Percentiles rank a stretch among this genome's conserved stretches.
Conservation (phyloP, 2,797 vertebrate genomes). For the Setipinna tenuifilis region DNA sequence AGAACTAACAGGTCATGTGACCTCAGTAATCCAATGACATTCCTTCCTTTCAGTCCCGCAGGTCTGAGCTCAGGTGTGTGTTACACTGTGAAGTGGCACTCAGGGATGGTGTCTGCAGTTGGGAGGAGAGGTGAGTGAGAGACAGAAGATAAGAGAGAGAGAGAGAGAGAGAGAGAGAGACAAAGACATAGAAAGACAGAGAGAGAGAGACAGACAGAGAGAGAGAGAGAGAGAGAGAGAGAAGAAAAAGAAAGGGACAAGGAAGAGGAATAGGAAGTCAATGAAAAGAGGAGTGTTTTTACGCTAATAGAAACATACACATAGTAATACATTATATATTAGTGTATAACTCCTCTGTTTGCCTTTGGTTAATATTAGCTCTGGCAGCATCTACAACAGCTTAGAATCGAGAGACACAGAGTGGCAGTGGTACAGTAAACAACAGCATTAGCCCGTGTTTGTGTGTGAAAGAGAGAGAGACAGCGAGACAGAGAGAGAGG, state of each 20-base stretch:
- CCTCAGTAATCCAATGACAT: background rate
- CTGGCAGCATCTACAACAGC: background rate
- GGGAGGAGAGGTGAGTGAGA: background rate
- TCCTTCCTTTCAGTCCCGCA: background rate
- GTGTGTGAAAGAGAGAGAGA: no score
- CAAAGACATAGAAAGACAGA: background rate
- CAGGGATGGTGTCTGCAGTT: background rate
- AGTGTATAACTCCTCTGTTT: no score
- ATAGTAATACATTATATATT: no score
- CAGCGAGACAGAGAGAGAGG: no score
- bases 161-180: slow-evolving; percentile 5
- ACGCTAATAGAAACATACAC: slow-evolving; percentile 7
- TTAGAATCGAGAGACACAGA: no score
- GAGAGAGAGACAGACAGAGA: slow-evolving; percentile 10
- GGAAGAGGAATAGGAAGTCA: background rate
- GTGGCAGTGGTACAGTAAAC: no score
- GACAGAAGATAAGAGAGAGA: slow-evolving; percentile 4
- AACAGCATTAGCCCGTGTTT: no score
- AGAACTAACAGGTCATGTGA: background rate
- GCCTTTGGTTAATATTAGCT: background rate
- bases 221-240: slow-evolving; percentile 3
- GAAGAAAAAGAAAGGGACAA: background rate
- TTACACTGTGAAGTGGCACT: background rate
- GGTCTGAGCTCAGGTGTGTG: background rate
- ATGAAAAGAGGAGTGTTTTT: slow-evolving; percentile 54